phyloP scores from a whole-genome alignment of 2,113 vertebrate genomes.

The Perca schrenkii region DNA sequence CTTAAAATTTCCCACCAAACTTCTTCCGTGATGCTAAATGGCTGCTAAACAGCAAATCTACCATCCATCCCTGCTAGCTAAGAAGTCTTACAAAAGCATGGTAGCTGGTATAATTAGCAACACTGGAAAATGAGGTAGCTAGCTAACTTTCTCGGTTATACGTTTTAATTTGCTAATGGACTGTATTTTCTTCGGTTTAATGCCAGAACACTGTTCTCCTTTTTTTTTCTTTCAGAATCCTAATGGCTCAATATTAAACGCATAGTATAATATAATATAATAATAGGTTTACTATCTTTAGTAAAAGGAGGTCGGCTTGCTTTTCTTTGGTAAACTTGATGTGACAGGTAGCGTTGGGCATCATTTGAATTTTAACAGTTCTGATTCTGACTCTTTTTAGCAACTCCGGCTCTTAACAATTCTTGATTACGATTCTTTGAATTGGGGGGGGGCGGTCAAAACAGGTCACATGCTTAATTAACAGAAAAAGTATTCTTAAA shows the following conservation, averaged over 20 bases:
- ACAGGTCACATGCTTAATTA: no score
- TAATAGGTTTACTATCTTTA: not conserved
- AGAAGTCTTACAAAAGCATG: not conserved
- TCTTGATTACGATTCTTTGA: no score
- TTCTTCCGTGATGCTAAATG: not conserved
- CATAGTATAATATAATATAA: no score
- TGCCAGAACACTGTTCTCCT: not conserved
- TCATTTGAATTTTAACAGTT: no score
- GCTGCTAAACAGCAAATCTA: not conserved
- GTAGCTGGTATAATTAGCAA: not conserved
- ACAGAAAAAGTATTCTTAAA: no score
- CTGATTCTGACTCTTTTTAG: no score
- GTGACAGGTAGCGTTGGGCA: not conserved
- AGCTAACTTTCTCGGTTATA: not conserved
- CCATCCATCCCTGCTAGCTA: not conserved
- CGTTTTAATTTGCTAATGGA: not conserved
- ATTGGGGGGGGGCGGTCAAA: no score
- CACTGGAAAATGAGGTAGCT: not conserved
- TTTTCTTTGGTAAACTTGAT: not conserved
- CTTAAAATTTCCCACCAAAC: not conserved
- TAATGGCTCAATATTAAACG: no score
- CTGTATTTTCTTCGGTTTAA: not conserved
- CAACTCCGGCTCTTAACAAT: no score
- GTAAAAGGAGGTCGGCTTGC: not conserved
- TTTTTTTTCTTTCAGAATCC: not conserved